Evolutionary conservation across 2,113 vertebrate species (phyloP).

Genomic region (Platichthys stellatus): DNA sequence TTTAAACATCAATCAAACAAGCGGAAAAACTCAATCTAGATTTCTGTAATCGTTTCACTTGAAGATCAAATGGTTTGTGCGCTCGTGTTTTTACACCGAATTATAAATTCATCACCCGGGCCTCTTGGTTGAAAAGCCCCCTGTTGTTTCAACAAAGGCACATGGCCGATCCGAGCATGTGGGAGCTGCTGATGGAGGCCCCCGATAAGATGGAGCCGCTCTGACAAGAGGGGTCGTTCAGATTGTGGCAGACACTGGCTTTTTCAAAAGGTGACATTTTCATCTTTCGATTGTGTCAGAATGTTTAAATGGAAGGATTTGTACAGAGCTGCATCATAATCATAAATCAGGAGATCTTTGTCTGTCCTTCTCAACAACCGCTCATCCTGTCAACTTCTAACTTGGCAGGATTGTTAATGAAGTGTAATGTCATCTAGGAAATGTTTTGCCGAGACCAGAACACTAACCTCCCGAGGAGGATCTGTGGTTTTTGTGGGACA

Average conservation of each 20-base stretch:
- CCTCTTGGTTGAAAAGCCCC: slow-evolving; percentile 31
- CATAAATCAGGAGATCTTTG: neutral
- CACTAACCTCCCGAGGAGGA: too few relatives aligned
- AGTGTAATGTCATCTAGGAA: neutral
- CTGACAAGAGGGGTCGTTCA: slow-evolving; percentile 36
- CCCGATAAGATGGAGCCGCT: slow-evolving; percentile 45
- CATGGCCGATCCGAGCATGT: slow-evolving; percentile 2
- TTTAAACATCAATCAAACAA: slow-evolving; percentile 27
- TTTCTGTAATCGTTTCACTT: slow-evolving; percentile 17
- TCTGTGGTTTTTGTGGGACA: too few relatives aligned
- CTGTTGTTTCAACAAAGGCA: slow-evolving; percentile 33
- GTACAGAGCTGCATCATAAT: slow-evolving; percentile 3
- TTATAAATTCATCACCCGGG: slow-evolving; percentile 33
- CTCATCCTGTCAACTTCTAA: neutral
- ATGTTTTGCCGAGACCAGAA: neutral
- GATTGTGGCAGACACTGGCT: slow-evolving; percentile 42
- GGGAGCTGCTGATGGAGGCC: slow-evolving; percentile 28
- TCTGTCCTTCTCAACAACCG: neutral
- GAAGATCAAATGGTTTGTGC: slow-evolving; percentile 39
- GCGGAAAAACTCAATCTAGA: slow-evolving; percentile 6
- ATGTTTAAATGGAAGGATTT: slow-evolving; percentile 34
- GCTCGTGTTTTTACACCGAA: slow-evolving; percentile 26
- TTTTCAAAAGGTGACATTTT: slow-evolving; percentile 35
- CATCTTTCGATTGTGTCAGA: slow-evolving; percentile 14
- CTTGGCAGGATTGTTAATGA: neutral